These are phyloP conservation scores for Aptenodytes forsteri DNA, from an alignment of 2,113 vertebrate species.

Conservation along the genomic window DNA sequence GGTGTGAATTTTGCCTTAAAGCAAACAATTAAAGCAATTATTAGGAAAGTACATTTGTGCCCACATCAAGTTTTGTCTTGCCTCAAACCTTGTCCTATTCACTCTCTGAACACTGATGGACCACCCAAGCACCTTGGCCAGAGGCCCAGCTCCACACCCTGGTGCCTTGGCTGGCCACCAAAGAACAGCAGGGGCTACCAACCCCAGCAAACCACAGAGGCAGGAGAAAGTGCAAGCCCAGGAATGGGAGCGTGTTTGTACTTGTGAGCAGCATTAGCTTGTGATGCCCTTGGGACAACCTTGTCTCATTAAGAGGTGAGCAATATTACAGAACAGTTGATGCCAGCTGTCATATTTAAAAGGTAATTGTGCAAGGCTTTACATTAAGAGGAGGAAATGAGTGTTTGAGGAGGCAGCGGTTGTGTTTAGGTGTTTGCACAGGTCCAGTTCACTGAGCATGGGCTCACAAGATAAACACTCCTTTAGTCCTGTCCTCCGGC, in stretches of 20 bases:
- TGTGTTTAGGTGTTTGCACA: background rate
- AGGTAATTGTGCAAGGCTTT: background rate
- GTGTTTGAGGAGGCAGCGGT: background rate
- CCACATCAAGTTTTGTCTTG: background rate
- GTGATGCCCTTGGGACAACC: background rate
- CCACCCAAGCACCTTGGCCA: background rate
- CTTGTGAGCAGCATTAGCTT: background rate
- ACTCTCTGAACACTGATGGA: background rate
- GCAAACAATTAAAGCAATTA: background rate
- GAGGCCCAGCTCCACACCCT: background rate
- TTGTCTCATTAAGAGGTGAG: background rate
- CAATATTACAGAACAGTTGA: background rate
- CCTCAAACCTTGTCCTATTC: background rate
- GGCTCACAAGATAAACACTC: background rate
- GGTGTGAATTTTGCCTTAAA: background rate
- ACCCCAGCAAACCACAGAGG: background rate
- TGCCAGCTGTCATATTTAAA: background rate
- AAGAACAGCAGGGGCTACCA: background rate
- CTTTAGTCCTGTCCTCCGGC: background rate
- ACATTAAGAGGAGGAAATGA: background rate
- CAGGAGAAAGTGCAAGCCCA: background rate
- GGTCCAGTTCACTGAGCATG: background rate
- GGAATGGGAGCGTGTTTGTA: fast-evolving
- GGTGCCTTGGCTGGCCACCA: background rate
- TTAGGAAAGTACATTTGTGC: background rate